Percentiles rank a stretch among this genome's conserved stretches.
phyloP scores from a whole-genome alignment of 1,140 invertebrate genomes.

The Solenopsis fugax region DNA sequence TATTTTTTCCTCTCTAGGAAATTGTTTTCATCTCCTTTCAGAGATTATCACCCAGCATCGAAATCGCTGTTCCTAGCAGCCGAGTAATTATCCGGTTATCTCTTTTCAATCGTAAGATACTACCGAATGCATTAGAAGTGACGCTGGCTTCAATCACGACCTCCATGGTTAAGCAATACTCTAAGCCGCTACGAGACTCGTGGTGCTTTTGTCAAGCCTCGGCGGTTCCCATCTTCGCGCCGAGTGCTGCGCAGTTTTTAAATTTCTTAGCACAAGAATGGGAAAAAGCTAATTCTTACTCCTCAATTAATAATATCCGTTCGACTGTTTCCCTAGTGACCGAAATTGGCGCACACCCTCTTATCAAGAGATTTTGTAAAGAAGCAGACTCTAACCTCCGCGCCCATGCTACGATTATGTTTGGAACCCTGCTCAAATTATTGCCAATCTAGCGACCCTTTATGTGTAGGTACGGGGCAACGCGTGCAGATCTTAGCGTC shows the following conservation, averaged over 20 bases:
- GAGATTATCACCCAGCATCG: constrained; percentile 42
- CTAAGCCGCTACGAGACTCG: background rate
- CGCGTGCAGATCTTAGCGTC: background rate
- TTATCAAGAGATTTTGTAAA: no score
- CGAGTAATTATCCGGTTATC: constrained; percentile 43
- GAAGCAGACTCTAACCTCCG: no score
- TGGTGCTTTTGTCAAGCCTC: background rate
- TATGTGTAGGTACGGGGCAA: background rate
- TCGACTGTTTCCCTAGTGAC: background rate
- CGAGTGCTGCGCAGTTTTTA: background rate
- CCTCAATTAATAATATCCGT: background rate
- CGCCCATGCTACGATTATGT: background rate
- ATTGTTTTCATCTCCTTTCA: constrained; percentile 63
- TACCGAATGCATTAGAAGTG: background rate
- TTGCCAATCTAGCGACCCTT: background rate
- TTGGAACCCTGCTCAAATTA: background rate
- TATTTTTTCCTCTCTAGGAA: constrained; percentile 30
- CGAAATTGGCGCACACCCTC: background rate
- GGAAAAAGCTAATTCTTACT: background rate
- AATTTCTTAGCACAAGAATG: background rate
- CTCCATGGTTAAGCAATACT: background rate
- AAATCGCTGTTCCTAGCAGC: constrained; percentile 71
- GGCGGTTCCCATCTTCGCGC: background rate
- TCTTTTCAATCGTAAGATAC: background rate
- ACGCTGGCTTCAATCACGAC: background rate